Conservation (phyloP, 1,140 invertebrate species). For the Bathynomus jamesi region DNA sequence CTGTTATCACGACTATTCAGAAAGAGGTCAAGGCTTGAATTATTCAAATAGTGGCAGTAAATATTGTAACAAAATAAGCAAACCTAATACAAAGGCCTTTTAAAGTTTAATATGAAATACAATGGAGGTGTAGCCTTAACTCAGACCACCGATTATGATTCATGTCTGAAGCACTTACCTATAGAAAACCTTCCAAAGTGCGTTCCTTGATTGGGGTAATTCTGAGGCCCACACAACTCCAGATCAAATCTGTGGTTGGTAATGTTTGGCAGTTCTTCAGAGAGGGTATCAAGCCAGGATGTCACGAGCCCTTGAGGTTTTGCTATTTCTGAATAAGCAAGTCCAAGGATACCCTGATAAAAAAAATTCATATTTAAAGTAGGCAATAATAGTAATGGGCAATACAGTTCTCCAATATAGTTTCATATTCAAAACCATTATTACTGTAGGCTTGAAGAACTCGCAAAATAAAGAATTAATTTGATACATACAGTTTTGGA, state of each 20-base stretch:
- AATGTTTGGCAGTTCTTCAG: neutral
- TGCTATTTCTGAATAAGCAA: constrained; percentile 45
- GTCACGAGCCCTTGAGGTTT: constrained; percentile 20
- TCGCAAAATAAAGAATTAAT: no score
- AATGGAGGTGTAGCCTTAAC: no score
- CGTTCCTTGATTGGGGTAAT: neutral
- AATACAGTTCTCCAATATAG: neutral
- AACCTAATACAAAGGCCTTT: no score
- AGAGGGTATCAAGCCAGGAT: constrained; percentile 28
- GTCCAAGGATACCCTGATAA: constrained; percentile 46
- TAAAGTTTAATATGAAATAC: no score
- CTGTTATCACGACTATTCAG: no score
- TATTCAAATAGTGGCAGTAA: no score
- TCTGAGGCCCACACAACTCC: neutral
- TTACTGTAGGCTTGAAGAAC: no score
- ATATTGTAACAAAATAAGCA: no score
- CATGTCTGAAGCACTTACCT: no score
- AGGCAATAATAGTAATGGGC: neutral
- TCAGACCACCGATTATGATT: no score
- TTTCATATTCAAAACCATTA: neutral
- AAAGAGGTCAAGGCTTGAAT: no score
- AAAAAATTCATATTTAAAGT: neutral
- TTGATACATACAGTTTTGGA: no score
- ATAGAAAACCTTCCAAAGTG: neutral
- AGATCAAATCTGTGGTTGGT: neutral